Percentiles rank a stretch among this genome's conserved stretches.
Evolutionary conservation across 2,113 vertebrate species (phyloP).

Genomic region (Pseudorhombus dupliciocellatus): DNA sequence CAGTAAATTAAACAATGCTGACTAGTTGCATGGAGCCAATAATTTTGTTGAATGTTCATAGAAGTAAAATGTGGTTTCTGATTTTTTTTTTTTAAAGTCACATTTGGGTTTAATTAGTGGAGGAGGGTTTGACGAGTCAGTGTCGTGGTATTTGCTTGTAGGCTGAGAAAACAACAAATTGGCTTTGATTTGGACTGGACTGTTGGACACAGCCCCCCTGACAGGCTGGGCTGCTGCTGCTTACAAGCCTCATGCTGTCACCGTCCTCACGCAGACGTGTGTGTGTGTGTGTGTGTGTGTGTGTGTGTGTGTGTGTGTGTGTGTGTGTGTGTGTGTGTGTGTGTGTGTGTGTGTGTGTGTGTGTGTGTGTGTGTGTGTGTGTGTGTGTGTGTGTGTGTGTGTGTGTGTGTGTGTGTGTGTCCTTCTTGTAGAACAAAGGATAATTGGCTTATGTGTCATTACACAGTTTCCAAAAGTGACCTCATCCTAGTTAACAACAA

Average conservation of each 20-base stretch:
- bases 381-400: slow-evolving; percentile 4
- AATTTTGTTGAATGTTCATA: neutral
- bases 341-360: too few relatives aligned
- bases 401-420: neutral
- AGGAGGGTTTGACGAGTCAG: neutral
- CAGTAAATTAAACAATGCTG: neutral
- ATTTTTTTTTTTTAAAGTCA: neutral
- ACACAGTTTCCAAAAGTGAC: slow-evolving; percentile 41
- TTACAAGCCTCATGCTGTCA: slow-evolving; percentile 42
- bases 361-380: neutral
- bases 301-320: slow-evolving; percentile 5
- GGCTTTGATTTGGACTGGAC: slow-evolving; percentile 29
- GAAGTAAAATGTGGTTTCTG: neutral
- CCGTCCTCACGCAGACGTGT: slow-evolving; percentile 16
- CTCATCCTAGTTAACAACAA: slow-evolving; percentile 52
- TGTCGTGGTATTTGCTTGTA: slow-evolving; percentile 21
- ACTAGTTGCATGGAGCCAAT: neutral
- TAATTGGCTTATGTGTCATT: slow-evolving; percentile 50
- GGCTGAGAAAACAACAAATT: slow-evolving; percentile 18
- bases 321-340: neutral
- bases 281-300: neutral
- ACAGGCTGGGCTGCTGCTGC: slow-evolving; percentile 18
- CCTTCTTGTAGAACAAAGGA: slow-evolving; percentile 31
- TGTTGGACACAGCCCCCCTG: neutral
- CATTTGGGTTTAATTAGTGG: slow-evolving; percentile 5